phyloP scores from a whole-genome alignment of 2,888 invertebrate genomes.

The Boloria selene region DNA sequence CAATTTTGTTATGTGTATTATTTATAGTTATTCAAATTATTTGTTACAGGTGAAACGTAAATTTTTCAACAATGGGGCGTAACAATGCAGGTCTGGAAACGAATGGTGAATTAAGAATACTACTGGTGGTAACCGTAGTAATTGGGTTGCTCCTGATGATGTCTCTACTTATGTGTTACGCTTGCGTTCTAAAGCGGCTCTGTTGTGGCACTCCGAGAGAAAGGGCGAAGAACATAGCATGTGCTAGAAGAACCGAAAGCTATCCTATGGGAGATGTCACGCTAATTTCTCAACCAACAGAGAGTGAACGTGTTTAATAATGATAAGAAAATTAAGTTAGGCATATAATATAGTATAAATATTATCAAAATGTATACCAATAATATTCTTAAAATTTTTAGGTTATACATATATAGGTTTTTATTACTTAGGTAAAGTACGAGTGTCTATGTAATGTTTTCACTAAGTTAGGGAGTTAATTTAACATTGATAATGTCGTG shows the following conservation, averaged over 20 bases:
- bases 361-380: too few relatives aligned
- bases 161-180: constrained; percentile 85
- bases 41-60: constrained; percentile 39
- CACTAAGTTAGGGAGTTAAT: too few relatives aligned
- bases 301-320: constrained; percentile 76
- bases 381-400: too few relatives aligned
- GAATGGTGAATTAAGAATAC: constrained; percentile 82
- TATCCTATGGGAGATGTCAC: constrained; percentile 84
- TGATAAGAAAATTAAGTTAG: neutral
- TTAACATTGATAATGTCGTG: too few relatives aligned
- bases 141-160: constrained; percentile 84
- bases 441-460: too few relatives aligned
- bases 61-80: constrained; percentile 63
- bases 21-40: neutral
- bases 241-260: constrained; percentile 72
- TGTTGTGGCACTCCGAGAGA: constrained; percentile 82
- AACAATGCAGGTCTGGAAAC: constrained; percentile 65
- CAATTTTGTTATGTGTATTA: neutral
- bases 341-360: too few relatives aligned
- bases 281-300: constrained; percentile 83
- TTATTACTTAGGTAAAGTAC: too few relatives aligned
- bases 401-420: too few relatives aligned
- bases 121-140: constrained; percentile 82
- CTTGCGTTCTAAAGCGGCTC: constrained; percentile 84
- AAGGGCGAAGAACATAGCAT: constrained; percentile 66